These are phyloP conservation scores for Oxycera nigricornis DNA, from an alignment of 2,888 invertebrate genomes.

Conservation along the genomic window DNA sequence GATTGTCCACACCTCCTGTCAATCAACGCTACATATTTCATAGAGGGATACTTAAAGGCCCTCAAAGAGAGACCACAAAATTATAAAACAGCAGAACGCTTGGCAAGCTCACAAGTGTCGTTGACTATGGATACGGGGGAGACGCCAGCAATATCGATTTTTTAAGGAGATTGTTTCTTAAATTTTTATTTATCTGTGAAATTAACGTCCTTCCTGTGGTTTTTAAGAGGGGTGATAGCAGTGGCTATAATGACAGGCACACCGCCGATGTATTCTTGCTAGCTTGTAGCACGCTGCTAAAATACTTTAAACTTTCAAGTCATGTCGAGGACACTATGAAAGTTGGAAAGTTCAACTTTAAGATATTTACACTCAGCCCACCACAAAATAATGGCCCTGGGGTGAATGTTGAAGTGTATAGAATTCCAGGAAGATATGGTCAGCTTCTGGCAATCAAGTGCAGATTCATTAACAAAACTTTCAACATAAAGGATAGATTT, in stretches of 20 bases:
- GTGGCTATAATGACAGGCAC: background rate
- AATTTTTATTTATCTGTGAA: slow-evolving; percentile 25
- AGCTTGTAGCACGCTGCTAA: slow-evolving; percentile 23
- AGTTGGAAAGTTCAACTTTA: slow-evolving; percentile 28
- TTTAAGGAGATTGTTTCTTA: background rate
- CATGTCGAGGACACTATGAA: slow-evolving; percentile 41
- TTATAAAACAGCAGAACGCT: too few species aligned
- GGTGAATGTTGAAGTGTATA: slow-evolving; percentile 9
- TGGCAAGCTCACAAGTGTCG: too few species aligned
- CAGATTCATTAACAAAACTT: slow-evolving; percentile 46
- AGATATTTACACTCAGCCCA: slow-evolving; percentile 39
- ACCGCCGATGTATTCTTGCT: slow-evolving; percentile 33
- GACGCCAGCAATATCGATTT: slow-evolving; percentile 4
- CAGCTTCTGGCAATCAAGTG: slow-evolving; percentile 40
- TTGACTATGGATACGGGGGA: background rate
- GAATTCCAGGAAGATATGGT: slow-evolving; percentile 21
- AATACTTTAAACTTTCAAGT: slow-evolving; percentile 44
- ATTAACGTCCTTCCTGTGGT: slow-evolving; percentile 31
- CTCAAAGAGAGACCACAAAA: too few species aligned
- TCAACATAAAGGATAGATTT: slow-evolving; percentile 31
- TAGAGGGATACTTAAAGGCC: background rate
- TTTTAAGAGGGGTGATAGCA: slow-evolving; percentile 7
- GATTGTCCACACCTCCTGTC: slow-evolving; percentile 49
- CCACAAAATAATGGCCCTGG: slow-evolving; percentile 27
- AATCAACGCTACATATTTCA: slow-evolving; percentile 45